Evolutionary conservation across 2,113 vertebrate species (phyloP).

Genomic region (Scolopax mira): DNA sequence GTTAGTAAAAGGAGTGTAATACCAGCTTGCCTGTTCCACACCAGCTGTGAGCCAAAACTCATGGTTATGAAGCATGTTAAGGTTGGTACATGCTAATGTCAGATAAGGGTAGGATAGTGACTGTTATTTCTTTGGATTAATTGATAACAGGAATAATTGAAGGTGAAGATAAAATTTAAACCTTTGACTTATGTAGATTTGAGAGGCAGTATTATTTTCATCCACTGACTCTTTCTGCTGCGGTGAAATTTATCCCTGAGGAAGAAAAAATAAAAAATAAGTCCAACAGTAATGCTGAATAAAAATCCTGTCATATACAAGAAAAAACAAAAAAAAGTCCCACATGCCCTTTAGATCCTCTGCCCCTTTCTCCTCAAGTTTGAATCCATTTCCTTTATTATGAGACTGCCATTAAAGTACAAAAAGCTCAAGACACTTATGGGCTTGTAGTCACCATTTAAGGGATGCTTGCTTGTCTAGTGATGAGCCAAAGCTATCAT

Average conservation of each 20-base stretch:
- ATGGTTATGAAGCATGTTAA: background rate
- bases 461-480: background rate
- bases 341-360: background rate
- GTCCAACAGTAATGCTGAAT: background rate
- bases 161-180: background rate
- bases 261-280: background rate
- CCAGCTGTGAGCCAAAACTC: background rate
- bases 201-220: background rate
- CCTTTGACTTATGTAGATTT: background rate
- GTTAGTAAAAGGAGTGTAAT: background rate
- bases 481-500: background rate
- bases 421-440: background rate
- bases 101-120: background rate
- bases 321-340: too few relatives aligned
- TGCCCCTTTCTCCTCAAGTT: background rate
- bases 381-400: background rate
- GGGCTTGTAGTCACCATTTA: background rate
- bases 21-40: background rate
- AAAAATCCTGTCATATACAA: background rate
- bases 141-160: background rate
- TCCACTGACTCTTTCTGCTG: background rate
- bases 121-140: slow-evolving; percentile 21
- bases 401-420: background rate
- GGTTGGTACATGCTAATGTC: background rate
- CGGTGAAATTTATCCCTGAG: background rate